Percentiles rank a stretch among this genome's conserved stretches.
Evolutionary conservation across 1,140 invertebrate species (phyloP).

Genomic region (Frieseomelitta varia): DNA sequence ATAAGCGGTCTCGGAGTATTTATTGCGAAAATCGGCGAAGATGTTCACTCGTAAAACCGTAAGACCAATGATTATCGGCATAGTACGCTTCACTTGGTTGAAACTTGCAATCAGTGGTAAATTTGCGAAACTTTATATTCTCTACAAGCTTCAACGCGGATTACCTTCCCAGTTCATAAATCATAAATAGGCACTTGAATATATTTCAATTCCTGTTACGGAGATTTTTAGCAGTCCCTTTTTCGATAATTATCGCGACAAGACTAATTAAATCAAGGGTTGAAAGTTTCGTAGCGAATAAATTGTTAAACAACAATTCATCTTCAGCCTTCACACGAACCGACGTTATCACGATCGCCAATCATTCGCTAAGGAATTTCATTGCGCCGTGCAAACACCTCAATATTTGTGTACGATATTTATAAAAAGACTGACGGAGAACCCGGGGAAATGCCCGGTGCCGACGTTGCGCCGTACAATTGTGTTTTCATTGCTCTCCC

Average conservation of each 20-base stretch:
- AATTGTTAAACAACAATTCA: neutral
- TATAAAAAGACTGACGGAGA: neutral
- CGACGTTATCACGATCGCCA: neutral
- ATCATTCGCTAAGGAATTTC: neutral
- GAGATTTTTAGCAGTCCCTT: neutral
- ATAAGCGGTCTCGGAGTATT: conserved; percentile 46
- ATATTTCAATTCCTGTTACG: neutral
- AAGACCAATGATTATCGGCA: conserved; percentile 40
- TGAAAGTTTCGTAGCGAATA: neutral
- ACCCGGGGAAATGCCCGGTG: neutral
- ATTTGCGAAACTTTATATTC: conserved; percentile 24
- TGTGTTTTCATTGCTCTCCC: conserved; percentile 50
- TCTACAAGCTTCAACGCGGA: neutral
- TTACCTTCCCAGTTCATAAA: neutral
- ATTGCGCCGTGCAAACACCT: neutral
- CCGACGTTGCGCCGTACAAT: conserved; percentile 49
- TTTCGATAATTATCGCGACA: neutral
- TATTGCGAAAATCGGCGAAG: conserved; percentile 40
- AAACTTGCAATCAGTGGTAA: neutral
- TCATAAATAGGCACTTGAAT: neutral
- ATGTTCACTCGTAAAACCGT: conserved; percentile 18
- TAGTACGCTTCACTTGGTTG: neutral
- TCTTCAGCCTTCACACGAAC: neutral
- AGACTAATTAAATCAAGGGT: neutral
- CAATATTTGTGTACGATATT: conserved; percentile 18